A percentile compares a stretch with the other conserved stretches of the same genome.
These are phyloP conservation scores for Procambarus clarkii DNA, from an alignment of 1,140 invertebrate species.

Conservation along the genomic window DNA sequence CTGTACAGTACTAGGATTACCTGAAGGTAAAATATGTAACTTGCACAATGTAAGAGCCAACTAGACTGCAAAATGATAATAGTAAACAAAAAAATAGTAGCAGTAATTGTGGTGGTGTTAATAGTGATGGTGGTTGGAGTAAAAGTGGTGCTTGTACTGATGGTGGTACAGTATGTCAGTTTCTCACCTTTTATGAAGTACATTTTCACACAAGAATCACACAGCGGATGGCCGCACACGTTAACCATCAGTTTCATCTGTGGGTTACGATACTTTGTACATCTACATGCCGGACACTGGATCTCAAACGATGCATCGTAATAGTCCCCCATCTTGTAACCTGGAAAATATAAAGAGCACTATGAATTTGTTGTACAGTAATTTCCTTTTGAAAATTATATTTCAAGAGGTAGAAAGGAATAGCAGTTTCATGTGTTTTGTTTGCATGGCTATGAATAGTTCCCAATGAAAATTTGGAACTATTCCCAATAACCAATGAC, in stretches of 20 bases:
- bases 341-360: background rate
- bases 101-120: too few relatives aligned
- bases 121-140: too few relatives aligned
- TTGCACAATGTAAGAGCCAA: too few relatives aligned
- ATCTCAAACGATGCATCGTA: constrained; percentile 64
- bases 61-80: too few relatives aligned
- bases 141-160: too few relatives aligned
- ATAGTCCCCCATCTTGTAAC: constrained; percentile 46
- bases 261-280: constrained; percentile 98
- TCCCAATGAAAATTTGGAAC: too few relatives aligned
- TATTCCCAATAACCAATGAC: too few relatives aligned
- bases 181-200: constrained; percentile 92
- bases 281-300: constrained; percentile 95
- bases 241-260: constrained; percentile 98
- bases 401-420: background rate
- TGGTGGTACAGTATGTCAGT: background rate
- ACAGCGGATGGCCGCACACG: constrained; percentile 98
- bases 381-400: background rate
- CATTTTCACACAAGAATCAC: constrained; percentile 97
- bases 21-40: too few relatives aligned
- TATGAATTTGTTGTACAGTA: background rate
- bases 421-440: too few relatives aligned
- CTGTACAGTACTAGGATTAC: too few relatives aligned
- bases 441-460: too few relatives aligned
- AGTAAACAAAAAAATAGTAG: too few relatives aligned